These are phyloP conservation scores for Encarsia formosa DNA, from an alignment of 2,888 invertebrate genomes.

Conservation along the genomic window DNA sequence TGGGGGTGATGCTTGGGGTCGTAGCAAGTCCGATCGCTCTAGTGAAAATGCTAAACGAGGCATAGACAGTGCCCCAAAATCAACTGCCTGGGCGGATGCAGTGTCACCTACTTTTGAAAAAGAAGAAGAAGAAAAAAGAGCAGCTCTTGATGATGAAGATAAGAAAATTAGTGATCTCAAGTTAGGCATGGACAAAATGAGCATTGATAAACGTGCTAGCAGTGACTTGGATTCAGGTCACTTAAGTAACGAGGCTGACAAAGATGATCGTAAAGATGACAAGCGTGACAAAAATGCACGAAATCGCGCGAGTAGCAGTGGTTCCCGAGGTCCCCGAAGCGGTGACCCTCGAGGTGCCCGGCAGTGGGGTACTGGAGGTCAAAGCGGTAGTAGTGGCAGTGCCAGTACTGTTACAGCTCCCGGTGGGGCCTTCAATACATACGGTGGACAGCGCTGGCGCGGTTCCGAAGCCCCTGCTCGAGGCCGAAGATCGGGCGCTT, in stretches of 20 bases:
- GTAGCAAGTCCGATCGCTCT: conserved; percentile 55
- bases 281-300: conserved; percentile 46
- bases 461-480: conserved; percentile 49
- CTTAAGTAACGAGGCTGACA: conserved; percentile 48
- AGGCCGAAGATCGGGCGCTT: conserved; percentile 12
- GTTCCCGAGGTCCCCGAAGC: conserved; percentile 45
- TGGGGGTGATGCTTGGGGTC: conserved; percentile 53
- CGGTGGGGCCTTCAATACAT: conserved; percentile 46
- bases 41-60: conserved; percentile 44
- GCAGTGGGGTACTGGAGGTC: conserved; percentile 50
- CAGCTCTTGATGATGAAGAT: conserved; percentile 38
- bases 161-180: conserved; percentile 42
- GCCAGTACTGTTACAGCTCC: background rate
- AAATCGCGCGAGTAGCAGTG: conserved; percentile 53
- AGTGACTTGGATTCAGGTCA: conserved; percentile 35
- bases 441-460: conserved; percentile 52
- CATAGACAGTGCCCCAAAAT: conserved; percentile 14
- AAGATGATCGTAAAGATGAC: conserved; percentile 47
- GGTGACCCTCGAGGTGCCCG: conserved; percentile 48
- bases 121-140: conserved; percentile 46
- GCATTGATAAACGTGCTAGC: conserved; percentile 39
- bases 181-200: conserved; percentile 43
- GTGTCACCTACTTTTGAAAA: conserved; percentile 48
- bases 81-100: conserved; percentile 51
- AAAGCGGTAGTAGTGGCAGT: conserved; percentile 30